Percentiles rank a stretch among this genome's conserved stretches.
Evolutionary conservation across 2,888 invertebrate species (phyloP).

Genomic region (Lasius fuliginosus): DNA sequence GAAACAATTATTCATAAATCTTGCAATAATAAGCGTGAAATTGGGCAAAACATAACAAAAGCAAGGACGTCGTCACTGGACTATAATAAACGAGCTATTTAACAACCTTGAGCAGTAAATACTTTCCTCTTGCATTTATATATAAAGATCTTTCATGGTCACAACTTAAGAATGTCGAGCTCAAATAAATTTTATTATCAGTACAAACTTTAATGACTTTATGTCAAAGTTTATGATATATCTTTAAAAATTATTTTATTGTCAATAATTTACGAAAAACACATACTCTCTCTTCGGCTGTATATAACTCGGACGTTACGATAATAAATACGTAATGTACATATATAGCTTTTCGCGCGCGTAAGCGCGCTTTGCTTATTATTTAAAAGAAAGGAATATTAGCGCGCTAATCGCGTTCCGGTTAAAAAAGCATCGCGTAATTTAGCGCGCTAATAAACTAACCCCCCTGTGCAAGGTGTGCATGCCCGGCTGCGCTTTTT

Average conservation of each 20-base stretch:
- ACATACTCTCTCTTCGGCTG: neutral
- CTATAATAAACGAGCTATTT: neutral
- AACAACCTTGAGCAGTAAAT: neutral
- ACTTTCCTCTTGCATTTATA: neutral
- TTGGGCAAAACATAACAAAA: neutral
- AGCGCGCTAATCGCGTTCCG: slow-evolving; percentile 11
- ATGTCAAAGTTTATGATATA: neutral
- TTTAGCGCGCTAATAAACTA: slow-evolving; percentile 46
- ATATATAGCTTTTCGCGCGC: neutral
- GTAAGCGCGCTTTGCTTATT: neutral
- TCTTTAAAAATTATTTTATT: neutral
- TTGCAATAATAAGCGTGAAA: neutral
- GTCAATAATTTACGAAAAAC: neutral
- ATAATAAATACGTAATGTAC: neutral
- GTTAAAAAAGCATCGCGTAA: slow-evolving; percentile 33
- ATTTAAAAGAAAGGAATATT: neutral
- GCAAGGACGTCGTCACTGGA: neutral
- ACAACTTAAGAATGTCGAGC: neutral
- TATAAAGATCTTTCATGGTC: neutral
- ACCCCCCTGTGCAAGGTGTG: slow-evolving; percentile 11
- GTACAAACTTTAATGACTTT: neutral
- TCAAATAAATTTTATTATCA: neutral
- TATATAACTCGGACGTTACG: neutral
- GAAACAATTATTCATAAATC: neutral
- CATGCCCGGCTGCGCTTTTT: slow-evolving; percentile 26